A percentile compares a stretch with the other conserved stretches of the same genome.
Evolutionary conservation across 2,888 invertebrate species (phyloP).

Genomic region (Sisyra terminalis): DNA sequence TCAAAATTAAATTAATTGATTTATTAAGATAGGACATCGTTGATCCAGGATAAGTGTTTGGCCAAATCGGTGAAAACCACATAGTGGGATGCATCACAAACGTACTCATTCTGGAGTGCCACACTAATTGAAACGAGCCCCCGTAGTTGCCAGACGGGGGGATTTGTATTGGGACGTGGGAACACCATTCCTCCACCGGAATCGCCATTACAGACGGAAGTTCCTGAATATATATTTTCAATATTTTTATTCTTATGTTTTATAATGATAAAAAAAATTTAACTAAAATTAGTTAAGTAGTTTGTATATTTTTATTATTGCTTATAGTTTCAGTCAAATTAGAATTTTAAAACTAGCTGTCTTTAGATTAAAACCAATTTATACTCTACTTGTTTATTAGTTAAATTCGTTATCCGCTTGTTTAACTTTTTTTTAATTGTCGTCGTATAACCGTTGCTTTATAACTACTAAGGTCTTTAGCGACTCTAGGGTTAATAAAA

Average conservation of each 20-base stretch:
- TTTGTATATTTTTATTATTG: not conserved
- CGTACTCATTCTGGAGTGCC: constrained; percentile 35
- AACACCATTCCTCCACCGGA: constrained; percentile 28
- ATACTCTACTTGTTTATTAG: too few species aligned
- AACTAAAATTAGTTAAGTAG: not conserved
- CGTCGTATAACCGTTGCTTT: too few species aligned
- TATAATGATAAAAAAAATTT: not conserved
- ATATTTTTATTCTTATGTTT: not conserved
- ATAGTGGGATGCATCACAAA: constrained; percentile 41
- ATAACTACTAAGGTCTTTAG: too few species aligned
- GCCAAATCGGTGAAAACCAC: constrained; percentile 43
- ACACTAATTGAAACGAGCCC: constrained; percentile 41
- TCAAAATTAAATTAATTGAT: too few species aligned
- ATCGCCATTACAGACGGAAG: constrained; percentile 36
- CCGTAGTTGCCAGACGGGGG: constrained; percentile 21
- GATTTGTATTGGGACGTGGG: constrained; percentile 17
- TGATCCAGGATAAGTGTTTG: constrained; percentile 34
- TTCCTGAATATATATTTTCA: constrained; percentile 23
- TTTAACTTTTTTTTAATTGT: too few species aligned
- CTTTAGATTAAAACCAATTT: too few species aligned
- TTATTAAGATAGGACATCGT: constrained; percentile 6
- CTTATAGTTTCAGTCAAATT: too few species aligned
- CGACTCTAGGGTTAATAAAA: too few species aligned
- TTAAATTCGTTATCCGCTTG: too few species aligned
- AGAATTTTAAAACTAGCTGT: too few species aligned